phyloP scores from a whole-genome alignment of 92 coral and sea anemone species.

The Umimayanthus kanabou region DNA sequence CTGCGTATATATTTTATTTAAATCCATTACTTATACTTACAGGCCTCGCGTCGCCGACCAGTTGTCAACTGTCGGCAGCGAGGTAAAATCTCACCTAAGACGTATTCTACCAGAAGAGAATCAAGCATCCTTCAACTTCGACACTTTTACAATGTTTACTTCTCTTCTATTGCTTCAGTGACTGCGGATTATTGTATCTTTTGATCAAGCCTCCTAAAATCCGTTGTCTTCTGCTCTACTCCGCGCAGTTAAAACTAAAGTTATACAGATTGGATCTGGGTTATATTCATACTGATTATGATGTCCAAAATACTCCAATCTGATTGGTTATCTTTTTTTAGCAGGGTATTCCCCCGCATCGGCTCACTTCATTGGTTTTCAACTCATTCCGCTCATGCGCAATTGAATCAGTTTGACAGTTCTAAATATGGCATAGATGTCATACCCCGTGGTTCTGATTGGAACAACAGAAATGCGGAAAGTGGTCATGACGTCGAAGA shows the following conservation, averaged over 20 bases:
- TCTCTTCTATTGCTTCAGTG: background rate
- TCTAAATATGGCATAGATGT: conserved; percentile 1
- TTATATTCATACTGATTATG: background rate
- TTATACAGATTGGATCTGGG: background rate
- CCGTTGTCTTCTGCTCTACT: background rate
- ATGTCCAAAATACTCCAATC: background rate
- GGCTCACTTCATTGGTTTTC: background rate
- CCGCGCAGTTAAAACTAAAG: background rate
- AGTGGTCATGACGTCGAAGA: background rate
- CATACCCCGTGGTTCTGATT: background rate
- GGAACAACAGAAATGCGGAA: background rate
- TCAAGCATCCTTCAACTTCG: conserved; percentile 3
- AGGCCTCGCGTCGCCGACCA: background rate
- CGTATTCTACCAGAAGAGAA: background rate
- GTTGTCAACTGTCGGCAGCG: background rate
- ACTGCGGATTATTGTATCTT: background rate
- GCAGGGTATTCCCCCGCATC: conserved; percentile 25
- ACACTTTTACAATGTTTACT: background rate
- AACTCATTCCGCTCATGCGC: background rate
- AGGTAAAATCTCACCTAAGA: background rate
- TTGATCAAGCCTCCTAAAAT: background rate
- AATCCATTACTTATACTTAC: conserved; percentile 2
- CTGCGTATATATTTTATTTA: background rate
- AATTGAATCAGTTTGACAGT: background rate
- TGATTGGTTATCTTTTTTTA: background rate